phyloP scores from a whole-genome alignment of 2,888 invertebrate species.

The Noctua pronuba region DNA sequence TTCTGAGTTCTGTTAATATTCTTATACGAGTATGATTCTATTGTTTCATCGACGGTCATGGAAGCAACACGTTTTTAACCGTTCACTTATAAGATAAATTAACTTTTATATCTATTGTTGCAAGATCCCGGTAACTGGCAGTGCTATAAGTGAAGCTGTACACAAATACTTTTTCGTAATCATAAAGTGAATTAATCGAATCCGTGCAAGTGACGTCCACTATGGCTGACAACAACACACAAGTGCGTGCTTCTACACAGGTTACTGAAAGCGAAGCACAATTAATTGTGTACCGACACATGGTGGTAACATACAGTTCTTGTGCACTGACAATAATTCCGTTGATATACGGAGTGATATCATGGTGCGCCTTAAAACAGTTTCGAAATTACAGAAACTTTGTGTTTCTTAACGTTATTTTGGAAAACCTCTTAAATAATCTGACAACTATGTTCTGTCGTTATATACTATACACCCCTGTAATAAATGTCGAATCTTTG shows the following conservation, averaged over 20 bases:
- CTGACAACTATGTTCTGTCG: neutral
- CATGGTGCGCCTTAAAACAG: conserved; percentile 12
- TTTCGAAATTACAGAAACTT: conserved; percentile 7
- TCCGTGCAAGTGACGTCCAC: neutral
- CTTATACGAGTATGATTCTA: neutral
- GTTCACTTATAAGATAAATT: neutral
- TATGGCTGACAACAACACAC: conserved; percentile 1
- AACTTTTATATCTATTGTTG: neutral
- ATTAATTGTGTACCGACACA: neutral
- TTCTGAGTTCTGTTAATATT: neutral
- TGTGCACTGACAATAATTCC: neutral
- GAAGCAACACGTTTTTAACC: neutral
- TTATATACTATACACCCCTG: neutral
- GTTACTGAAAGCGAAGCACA: neutral
- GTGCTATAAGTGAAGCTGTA: neutral
- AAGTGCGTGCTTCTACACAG: neutral
- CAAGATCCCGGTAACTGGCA: neutral
- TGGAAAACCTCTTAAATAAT: neutral
- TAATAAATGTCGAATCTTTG: neutral
- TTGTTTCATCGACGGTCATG: neutral
- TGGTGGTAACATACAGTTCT: neutral
- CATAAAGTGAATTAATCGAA: neutral
- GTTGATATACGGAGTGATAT: neutral
- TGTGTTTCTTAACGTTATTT: conserved; percentile 2
- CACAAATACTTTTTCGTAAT: neutral